These are phyloP conservation scores for Drosophila ochracea DNA, from an alignment of 2,888 invertebrate species.

Conservation along the genomic window DNA sequence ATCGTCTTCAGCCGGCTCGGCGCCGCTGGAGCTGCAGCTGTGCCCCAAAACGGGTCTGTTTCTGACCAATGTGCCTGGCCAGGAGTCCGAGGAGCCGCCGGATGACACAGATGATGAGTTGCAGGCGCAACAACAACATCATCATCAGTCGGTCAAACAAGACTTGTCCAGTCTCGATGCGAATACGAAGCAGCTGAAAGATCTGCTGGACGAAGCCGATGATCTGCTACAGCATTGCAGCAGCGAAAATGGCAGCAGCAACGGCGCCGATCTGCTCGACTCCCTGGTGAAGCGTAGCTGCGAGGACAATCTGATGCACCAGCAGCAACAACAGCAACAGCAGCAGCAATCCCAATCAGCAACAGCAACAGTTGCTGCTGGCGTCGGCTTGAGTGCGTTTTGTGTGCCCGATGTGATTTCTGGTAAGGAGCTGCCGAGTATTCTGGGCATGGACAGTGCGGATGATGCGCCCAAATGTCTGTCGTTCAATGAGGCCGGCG, in stretches of 20 bases:
- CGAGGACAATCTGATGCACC: slow-evolving; percentile 87
- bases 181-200: slow-evolving; percentile 84
- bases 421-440: slow-evolving; percentile 88
- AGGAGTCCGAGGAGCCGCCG: slow-evolving; percentile 3
- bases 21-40: slow-evolving; percentile 75
- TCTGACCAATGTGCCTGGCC: slow-evolving; percentile 58
- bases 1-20: slow-evolving; percentile 2
- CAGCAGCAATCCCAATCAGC: slow-evolving; percentile 16
- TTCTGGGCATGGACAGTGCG: slow-evolving; percentile 87
- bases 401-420: slow-evolving; percentile 64
- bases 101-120: slow-evolving; percentile 15
- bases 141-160: slow-evolving; percentile 4
- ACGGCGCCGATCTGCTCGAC: slow-evolving; percentile 86
- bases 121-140: neutral
- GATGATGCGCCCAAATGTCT: slow-evolving; percentile 84
- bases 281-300: slow-evolving; percentile 88
- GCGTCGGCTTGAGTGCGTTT: slow-evolving; percentile 55
- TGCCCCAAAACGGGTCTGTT: slow-evolving; percentile 84
- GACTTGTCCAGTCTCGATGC: slow-evolving; percentile 71
- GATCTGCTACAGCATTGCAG: slow-evolving; percentile 83
- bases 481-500: slow-evolving; percentile 84
- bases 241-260: slow-evolving; percentile 85
- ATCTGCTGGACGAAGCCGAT: slow-evolving; percentile 84
- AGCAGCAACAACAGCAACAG: slow-evolving; percentile 11
- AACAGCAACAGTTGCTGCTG: slow-evolving; percentile 24